Percentiles rank a stretch among this genome's conserved stretches.
Evolutionary conservation across 2,797 vertebrate genomes (phyloP).

Genomic region (Eupleurogrammus muticus): DNA sequence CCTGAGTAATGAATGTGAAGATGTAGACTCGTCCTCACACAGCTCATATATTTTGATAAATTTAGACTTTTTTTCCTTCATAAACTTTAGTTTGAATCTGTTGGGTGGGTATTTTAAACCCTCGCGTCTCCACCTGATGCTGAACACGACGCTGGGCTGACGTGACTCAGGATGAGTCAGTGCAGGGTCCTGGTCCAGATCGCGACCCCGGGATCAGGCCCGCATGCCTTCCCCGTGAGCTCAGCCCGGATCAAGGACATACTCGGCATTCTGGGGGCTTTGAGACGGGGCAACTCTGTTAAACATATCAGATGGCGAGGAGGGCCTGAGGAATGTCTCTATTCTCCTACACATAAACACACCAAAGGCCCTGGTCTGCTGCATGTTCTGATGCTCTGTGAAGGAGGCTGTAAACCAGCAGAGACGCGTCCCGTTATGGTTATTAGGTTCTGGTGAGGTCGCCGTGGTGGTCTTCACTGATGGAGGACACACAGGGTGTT

Average conservation of each 20-base stretch:
- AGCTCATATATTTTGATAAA: too few relatives aligned
- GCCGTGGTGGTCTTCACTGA: conserved; percentile 24
- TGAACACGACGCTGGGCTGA: too few relatives aligned
- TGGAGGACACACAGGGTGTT: conserved; percentile 38
- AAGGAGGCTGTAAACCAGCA: conserved; percentile 49
- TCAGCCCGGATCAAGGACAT: conserved; percentile 67
- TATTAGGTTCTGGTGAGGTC: conserved; percentile 30
- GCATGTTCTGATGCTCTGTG: conserved; percentile 53
- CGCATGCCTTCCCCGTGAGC: conserved; percentile 67
- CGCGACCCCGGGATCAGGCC: conserved; percentile 54
- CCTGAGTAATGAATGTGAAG: too few relatives aligned
- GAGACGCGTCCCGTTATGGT: conserved; percentile 34
- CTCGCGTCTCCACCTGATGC: too few relatives aligned
- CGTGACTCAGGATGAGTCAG: not conserved
- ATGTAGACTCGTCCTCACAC: too few relatives aligned
- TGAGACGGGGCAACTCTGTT: conserved; percentile 60
- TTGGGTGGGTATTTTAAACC: too few relatives aligned
- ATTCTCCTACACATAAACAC: conserved; percentile 39
- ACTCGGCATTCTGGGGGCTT: conserved; percentile 61
- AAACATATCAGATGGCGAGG: conserved; percentile 64
- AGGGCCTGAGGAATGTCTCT: conserved; percentile 43
- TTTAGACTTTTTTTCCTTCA: too few relatives aligned
- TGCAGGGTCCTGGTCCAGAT: conserved; percentile 11
- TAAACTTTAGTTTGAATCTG: too few relatives aligned
- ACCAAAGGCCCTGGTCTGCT: conserved; percentile 25